A percentile compares a stretch with the other conserved stretches of the same genome.
Evolutionary conservation across 2,797 vertebrate genomes (phyloP).

Genomic region (Rhynchotus rufescens): DNA sequence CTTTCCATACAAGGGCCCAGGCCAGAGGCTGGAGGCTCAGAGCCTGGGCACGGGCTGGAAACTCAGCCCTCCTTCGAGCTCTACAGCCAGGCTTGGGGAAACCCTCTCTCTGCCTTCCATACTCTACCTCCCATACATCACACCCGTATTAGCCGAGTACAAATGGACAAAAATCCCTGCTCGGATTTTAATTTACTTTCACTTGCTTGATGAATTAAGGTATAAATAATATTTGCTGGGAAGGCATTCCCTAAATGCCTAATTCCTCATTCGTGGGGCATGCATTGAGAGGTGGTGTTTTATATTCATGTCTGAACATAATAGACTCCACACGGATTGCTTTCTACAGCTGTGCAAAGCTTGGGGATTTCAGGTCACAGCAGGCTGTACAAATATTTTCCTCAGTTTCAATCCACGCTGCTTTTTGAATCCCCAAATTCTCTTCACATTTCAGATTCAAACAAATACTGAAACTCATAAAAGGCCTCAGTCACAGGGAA

Average conservation of each 20-base stretch:
- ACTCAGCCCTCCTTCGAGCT: not conserved
- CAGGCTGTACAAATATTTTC: not conserved
- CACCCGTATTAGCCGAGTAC: not conserved
- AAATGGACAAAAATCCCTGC: not conserved
- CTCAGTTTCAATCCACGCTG: not conserved
- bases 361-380: constrained; percentile 30
- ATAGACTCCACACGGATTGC: not conserved
- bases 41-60: not conserved
- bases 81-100: not conserved
- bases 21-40: not conserved
- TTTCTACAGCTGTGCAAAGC: constrained; percentile 33
- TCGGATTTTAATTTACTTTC: not conserved
- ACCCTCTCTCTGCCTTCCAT: not conserved
- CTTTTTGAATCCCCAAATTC: not conserved
- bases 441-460: constrained; percentile 4
- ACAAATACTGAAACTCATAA: not conserved
- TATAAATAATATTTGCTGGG: not conserved
- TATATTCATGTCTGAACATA: not conserved
- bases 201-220: not conserved
- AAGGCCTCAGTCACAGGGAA: not conserved
- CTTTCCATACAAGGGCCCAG: not conserved
- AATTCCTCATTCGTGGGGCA: not conserved
- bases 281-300: not conserved
- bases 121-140: not conserved
- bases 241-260: not conserved